phyloP scores from a whole-genome alignment of 2,888 invertebrate species.

The Philhelius pedissequus region DNA sequence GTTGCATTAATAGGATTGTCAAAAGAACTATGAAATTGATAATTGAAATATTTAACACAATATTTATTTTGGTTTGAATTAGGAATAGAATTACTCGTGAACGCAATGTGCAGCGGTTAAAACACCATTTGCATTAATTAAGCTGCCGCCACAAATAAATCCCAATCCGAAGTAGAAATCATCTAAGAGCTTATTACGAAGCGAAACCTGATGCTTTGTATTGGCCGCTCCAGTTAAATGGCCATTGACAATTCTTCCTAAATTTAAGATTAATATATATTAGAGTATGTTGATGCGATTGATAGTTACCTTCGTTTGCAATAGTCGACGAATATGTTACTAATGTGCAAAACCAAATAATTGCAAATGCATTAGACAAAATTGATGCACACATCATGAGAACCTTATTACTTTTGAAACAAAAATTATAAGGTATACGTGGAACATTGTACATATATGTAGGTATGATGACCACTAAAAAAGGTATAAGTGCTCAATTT shows the following conservation, averaged over 20 bases:
- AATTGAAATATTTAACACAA: not conserved
- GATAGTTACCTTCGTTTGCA: not conserved
- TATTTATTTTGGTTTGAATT: not conserved
- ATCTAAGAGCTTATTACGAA: conserved; percentile 23
- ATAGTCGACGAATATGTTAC: not conserved
- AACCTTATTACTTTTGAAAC: not conserved
- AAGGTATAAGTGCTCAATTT: not conserved
- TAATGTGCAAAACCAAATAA: not conserved
- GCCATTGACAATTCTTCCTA: conserved; percentile 40
- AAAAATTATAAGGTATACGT: too few species aligned
- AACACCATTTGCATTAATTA: conserved; percentile 33
- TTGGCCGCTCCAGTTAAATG: conserved; percentile 4
- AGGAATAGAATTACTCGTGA: conserved; percentile 2
- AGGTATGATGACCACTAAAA: not conserved
- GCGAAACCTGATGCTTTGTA: conserved; percentile 49
- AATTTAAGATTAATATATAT: not conserved
- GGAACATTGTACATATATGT: too few species aligned
- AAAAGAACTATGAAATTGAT: not conserved
- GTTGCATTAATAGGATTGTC: not conserved
- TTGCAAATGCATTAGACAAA: not conserved
- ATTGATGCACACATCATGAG: not conserved
- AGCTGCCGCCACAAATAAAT: conserved; percentile 43
- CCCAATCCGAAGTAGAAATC: conserved; percentile 39
- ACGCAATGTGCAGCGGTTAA: conserved; percentile 56
- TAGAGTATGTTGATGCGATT: not conserved